Conservation (phyloP, 2,797 vertebrate species). For the Coracias cyanogaster region DNA sequence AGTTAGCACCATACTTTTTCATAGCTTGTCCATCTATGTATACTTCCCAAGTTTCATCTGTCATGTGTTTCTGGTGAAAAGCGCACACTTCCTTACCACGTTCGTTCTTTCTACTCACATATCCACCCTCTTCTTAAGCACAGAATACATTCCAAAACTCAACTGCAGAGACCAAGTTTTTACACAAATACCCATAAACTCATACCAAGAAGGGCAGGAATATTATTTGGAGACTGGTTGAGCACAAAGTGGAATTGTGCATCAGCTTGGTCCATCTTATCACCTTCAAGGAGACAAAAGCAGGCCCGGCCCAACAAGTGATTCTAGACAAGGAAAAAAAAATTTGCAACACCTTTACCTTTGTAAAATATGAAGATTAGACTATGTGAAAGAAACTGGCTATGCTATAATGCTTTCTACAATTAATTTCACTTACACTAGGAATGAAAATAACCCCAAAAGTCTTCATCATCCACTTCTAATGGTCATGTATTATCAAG, state of each 20-base stretch:
- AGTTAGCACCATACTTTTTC: not conserved
- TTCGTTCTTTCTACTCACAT: not conserved
- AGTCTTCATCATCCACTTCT: not conserved
- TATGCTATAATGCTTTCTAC: not conserved
- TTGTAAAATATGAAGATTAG: not conserved
- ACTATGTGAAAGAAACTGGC: not conserved
- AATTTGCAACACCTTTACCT: not conserved
- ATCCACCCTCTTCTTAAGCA: not conserved
- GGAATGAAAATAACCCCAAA: not conserved
- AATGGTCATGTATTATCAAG: not conserved
- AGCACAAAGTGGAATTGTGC: slow-evolving; percentile 99
- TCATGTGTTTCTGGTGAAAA: not conserved
- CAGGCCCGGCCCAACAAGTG: slow-evolving; percentile 98
- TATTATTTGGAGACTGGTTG: slow-evolving; percentile 99
- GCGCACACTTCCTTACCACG: not conserved
- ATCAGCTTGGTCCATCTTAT: slow-evolving; percentile 99
- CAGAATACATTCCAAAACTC: not conserved
- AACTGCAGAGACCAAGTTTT: not conserved
- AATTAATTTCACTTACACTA: not conserved
- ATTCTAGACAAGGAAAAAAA: slow-evolving; percentile 83
- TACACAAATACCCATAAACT: not conserved
- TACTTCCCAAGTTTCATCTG: not conserved
- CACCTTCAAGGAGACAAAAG: slow-evolving; percentile 97
- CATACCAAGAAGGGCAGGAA: slow-evolving; percentile 95
- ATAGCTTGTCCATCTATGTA: not conserved